phyloP scores from a whole-genome alignment of 2,797 vertebrate genomes.

The Mormyrops attenuatus region DNA sequence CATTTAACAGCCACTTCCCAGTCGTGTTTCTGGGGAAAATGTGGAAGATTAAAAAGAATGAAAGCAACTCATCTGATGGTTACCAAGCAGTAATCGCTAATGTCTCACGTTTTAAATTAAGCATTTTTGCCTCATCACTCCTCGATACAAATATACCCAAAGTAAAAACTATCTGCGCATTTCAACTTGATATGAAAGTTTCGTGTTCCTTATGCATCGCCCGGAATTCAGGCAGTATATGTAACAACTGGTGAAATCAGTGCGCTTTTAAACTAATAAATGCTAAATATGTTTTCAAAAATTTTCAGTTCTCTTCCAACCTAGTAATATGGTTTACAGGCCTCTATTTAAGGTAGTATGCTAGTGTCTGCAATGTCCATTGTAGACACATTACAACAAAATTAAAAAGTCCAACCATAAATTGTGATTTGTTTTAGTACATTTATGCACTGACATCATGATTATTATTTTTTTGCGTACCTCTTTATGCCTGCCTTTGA shows the following conservation, averaged over 20 bases:
- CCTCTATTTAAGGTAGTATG: constrained; percentile 19
- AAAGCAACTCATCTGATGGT: constrained; percentile 25
- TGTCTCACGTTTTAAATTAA: neutral
- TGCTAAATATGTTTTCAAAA: neutral
- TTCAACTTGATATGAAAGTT: neutral
- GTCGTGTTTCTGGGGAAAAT: constrained; percentile 73
- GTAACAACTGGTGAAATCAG: neutral
- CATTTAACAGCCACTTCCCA: constrained; percentile 94
- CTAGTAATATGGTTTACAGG: neutral
- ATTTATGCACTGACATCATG: neutral
- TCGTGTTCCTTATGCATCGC: neutral
- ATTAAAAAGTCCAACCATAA: neutral
- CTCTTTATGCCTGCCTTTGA: constrained; percentile 90
- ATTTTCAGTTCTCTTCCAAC: neutral
- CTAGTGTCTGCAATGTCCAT: neutral
- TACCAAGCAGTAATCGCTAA: neutral
- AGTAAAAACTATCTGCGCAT: constrained; percentile 37
- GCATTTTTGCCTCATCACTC: constrained; percentile 25
- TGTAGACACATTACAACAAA: neutral
- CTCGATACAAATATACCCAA: constrained; percentile 55
- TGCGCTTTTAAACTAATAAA: neutral
- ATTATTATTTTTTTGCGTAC: constrained; percentile 46
- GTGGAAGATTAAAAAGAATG: neutral
- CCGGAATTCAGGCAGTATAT: no score
- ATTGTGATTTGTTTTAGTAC: neutral